Base-by-base conservation (phyloP, 2,888 invertebrate species). In the Apodemia duryi region DNA sequence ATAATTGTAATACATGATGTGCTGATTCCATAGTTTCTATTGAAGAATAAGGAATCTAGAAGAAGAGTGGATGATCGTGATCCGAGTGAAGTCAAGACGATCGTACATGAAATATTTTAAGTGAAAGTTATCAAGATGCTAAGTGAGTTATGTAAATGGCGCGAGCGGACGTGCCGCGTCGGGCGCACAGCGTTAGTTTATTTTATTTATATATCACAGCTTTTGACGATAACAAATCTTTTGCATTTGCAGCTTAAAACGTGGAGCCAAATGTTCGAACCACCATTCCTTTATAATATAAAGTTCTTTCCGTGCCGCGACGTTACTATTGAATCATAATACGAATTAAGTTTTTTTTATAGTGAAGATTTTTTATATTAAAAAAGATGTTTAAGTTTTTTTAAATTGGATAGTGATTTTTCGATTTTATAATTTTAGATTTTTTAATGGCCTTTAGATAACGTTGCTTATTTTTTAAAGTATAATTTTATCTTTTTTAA, bases 191-290 rank as follows among this genome's bases (percentile, higher is more conserved):
- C 83, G 79, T 83, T 82, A 83, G 80, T 86, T 86, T 85, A 74
- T 85, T 86, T 83, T 86, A 86, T 84, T 87, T 76, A 81, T 88
- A 91, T 91, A 91, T 91, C 91, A 91, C 91, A 91, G 91, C 91
- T 91, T 91, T 91, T 91, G 91, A 91, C 91, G 91, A 91, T 91
- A 88, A 91, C 89, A 88, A 90, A 91, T 89, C 88, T 90, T 90
- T 91, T 91, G 90, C 91, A 89, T 86, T 90, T 89, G 89, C 85
- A 89, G 90, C 88, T 90, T 86, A 79, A 82, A 81, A 80, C 77
- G 88, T 85, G 87, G 87, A 88, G 85, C 82, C 78, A 83, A 89
- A 86, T 82, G 78, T 89, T 86, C 91, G 90, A 91, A 88, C 91
- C 84, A 89, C 85, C 81, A 84, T 80, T 76, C 76, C 73, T 71